These are phyloP conservation scores for Phaonia tiefii DNA, from an alignment of 2,888 invertebrate species.

Conservation along the genomic window DNA sequence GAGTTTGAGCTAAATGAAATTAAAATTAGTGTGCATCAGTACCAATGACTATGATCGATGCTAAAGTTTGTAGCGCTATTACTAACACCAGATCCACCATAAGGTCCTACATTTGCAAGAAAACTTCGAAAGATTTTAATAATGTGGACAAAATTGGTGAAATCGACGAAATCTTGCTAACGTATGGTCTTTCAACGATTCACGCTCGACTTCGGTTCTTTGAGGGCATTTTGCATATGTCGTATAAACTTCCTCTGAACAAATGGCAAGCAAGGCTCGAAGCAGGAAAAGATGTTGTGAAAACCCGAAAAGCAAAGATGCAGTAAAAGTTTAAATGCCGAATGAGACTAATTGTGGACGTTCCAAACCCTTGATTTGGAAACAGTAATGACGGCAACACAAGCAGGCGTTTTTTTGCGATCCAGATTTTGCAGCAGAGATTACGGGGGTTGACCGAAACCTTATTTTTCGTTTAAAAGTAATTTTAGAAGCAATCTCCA, in stretches of 20 bases:
- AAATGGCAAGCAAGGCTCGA: neutral
- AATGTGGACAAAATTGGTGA: conserved; percentile 56
- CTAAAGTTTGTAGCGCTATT: too few relatives aligned
- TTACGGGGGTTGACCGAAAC: conserved; percentile 38
- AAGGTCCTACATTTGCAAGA: conserved; percentile 74
- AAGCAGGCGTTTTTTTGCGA: conserved; percentile 44
- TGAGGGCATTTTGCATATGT: too few relatives aligned
- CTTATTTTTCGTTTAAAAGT: conserved; percentile 31
- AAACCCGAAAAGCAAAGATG: neutral
- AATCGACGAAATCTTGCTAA: neutral
- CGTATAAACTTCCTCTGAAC: too few relatives aligned
- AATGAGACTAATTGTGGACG: conserved; percentile 33
- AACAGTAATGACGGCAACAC: conserved; percentile 30
- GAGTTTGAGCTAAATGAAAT: conserved; percentile 64
- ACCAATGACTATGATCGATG: conserved; percentile 73
- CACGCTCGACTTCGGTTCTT: too few relatives aligned
- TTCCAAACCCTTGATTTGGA: conserved; percentile 32
- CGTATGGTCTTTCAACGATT: too few relatives aligned
- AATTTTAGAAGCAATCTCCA: conserved; percentile 47
- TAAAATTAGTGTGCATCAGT: conserved; percentile 41
- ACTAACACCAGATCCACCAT: conserved; percentile 72
- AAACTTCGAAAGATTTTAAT: too few relatives aligned
- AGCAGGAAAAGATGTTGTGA: neutral
- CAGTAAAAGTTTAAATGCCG: conserved; percentile 17
- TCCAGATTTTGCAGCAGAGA: conserved; percentile 41